Percentiles rank a stretch among this genome's conserved stretches.
These are phyloP conservation scores for Sclerurus mexicanus DNA, from an alignment of 2,113 vertebrate genomes.

Conservation along the genomic window DNA sequence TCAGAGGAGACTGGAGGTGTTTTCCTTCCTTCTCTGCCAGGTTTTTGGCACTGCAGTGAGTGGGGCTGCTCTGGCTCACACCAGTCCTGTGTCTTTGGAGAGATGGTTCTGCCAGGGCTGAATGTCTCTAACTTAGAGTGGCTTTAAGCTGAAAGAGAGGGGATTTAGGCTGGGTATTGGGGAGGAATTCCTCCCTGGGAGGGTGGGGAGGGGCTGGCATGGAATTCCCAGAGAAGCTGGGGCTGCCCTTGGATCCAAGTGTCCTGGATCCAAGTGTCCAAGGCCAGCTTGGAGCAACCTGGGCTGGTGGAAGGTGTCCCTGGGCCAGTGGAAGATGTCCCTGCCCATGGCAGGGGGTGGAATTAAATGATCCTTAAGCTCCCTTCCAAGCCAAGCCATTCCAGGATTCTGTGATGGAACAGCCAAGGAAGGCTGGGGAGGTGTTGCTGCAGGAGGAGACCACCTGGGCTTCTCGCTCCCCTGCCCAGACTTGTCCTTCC, in stretches of 20 bases:
- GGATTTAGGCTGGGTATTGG: background rate
- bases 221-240: background rate
- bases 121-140: background rate
- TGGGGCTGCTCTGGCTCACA: background rate
- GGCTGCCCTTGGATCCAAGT: background rate
- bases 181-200: background rate
- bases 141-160: background rate
- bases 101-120: background rate
- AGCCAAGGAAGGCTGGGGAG: background rate
- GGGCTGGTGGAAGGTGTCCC: no score
- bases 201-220: background rate
- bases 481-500: background rate
- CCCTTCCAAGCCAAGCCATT: background rate
- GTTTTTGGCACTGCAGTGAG: background rate
- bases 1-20: background rate
- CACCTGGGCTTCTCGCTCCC: background rate
- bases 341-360: background rate
- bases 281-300: background rate
- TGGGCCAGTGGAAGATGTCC: background rate
- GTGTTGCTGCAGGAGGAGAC: background rate
- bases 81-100: background rate
- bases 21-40: background rate
- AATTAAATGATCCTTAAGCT: background rate
- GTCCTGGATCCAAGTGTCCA: accelerated
- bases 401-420: background rate